phyloP scores from a whole-genome alignment of 1,140 invertebrate species.

The Octopus bimaculoides region DNA sequence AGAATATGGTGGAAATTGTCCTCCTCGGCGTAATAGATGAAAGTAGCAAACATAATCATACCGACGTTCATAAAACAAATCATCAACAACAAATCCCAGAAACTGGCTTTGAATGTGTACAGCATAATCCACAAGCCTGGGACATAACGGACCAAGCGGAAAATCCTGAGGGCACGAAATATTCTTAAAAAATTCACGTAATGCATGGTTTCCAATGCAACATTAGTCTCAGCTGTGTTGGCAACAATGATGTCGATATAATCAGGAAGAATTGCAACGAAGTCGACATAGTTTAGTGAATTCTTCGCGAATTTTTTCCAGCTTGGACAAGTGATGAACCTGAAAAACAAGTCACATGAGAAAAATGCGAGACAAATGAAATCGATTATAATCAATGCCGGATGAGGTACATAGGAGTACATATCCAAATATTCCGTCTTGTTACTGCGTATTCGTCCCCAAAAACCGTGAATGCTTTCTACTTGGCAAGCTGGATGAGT shows the following conservation, averaged over 20 bases:
- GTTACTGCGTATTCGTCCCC: too few species aligned
- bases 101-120: conserved; percentile 95
- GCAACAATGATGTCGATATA: conserved; percentile 35
- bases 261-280: conserved; percentile 56
- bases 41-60: conserved; percentile 95
- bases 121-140: conserved; percentile 96
- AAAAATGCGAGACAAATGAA: too few species aligned
- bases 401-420: too few species aligned
- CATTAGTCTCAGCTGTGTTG: neutral
- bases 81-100: conserved; percentile 95
- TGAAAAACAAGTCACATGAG: too few species aligned
- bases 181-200: conserved; percentile 26
- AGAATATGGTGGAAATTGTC: conserved; percentile 72
- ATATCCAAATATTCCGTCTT: too few species aligned
- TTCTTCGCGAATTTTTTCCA: too few species aligned
- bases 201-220: neutral
- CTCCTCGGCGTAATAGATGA: conserved; percentile 64
- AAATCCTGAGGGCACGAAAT: conserved; percentile 41
- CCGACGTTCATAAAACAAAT: conserved; percentile 98
- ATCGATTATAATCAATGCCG: too few species aligned
- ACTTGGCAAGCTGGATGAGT: too few species aligned
- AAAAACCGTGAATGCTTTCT: too few species aligned
- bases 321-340: too few species aligned
- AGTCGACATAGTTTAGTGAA: conserved; percentile 60
- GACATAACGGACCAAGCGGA: conserved; percentile 68